Evolutionary conservation across 1,140 invertebrate species (phyloP).

Genomic region (Drosophila pachea): DNA sequence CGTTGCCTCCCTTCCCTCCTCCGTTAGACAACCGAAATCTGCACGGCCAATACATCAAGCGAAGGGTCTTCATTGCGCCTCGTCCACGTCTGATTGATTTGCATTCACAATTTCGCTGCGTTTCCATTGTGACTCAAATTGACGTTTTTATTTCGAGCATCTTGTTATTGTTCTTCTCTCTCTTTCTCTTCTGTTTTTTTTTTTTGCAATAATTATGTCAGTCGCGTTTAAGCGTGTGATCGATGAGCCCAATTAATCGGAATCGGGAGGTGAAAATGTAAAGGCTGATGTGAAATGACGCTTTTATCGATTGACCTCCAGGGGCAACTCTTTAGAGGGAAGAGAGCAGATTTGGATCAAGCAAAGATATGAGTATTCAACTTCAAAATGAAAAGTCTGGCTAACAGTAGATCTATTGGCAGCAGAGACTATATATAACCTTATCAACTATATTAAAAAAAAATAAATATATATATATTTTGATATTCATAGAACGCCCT

Average conservation of each 20-base stretch:
- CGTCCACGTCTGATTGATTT: conserved; percentile 70
- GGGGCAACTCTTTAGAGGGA: no score
- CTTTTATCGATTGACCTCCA: no score
- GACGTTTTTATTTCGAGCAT: conserved; percentile 52
- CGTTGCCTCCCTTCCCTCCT: conserved; percentile 15
- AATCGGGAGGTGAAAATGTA: no score
- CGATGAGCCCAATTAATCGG: conserved; percentile 30
- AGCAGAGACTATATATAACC: no score
- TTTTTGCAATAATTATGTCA: conserved; percentile 70
- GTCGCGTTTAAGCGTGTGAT: conserved; percentile 46
- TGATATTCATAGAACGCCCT: no score
- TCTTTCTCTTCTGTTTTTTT: conserved; percentile 1
- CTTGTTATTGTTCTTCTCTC: conserved; percentile 23
- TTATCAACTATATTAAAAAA: no score
- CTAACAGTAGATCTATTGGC: no score
- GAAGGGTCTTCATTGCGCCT: conserved; percentile 16
- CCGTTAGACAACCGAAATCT: conserved; percentile 19
- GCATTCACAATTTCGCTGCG: conserved; percentile 48
- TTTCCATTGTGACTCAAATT: conserved; percentile 53
- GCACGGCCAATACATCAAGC: conserved; percentile 74
- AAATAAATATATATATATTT: no score
- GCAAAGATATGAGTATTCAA: no score
- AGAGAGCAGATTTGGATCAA: no score
- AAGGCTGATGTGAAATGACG: no score
- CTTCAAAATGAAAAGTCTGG: no score